Conservation (phyloP, 1,140 invertebrate genomes). For the Brachionus manjavacas region DNA sequence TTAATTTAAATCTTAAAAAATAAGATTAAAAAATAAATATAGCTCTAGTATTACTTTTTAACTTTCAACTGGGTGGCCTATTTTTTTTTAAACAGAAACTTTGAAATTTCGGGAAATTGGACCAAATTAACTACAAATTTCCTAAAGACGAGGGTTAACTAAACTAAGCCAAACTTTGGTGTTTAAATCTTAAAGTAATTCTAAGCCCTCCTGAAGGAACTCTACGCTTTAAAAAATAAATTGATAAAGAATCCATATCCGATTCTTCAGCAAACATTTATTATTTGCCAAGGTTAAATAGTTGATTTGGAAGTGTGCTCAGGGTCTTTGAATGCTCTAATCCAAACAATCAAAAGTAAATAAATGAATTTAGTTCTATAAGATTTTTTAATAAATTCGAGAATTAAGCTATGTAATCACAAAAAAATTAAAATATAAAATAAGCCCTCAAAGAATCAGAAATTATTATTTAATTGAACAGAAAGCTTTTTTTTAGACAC, state of each 20-base stretch:
- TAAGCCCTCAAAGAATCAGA: neutral
- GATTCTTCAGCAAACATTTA: neutral
- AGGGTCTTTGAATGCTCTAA: neutral
- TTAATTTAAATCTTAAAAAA: neutral
- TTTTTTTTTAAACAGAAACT: neutral
- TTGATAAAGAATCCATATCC: neutral
- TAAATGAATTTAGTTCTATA: neutral
- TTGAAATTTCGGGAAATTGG: neutral
- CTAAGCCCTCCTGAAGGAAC: neutral
- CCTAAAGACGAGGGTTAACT: neutral
- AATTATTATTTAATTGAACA: neutral
- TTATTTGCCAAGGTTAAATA: neutral
- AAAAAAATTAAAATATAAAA: neutral
- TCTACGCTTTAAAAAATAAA: neutral
- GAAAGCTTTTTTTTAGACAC: neutral
- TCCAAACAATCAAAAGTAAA: neutral
- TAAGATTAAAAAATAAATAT: neutral
- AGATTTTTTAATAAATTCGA: neutral
- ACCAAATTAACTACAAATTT: neutral
- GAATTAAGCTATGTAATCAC: neutral
- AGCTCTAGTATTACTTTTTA: neutral
- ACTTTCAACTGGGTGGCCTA: neutral
- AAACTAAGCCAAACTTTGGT: slow-evolving; percentile 9
- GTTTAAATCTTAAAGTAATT: neutral
- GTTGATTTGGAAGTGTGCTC: neutral